Base-by-base conservation (phyloP, 1,140 invertebrate genomes). In the Dreissena rostriformis region DNA sequence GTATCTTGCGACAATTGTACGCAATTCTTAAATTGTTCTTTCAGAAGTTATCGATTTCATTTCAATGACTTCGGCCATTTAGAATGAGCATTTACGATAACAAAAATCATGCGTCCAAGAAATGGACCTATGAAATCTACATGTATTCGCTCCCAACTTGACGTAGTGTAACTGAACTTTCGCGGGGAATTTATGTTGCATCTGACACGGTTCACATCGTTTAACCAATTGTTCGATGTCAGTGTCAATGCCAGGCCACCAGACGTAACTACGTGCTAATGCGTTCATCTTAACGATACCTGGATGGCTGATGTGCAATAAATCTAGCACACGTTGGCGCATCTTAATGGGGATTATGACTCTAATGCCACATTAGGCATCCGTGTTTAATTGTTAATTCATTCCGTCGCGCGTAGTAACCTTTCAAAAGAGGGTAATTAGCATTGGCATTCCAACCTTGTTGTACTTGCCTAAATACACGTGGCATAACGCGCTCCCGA, bases 201-300 rank as follows among this genome's bases (percentile, higher is more conserved):
- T 12, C 53, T 28, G 28, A 85, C 95, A 95, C 49, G 90, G 89
- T 22, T 89, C 88, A 84, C 95, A 95, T 0, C 52, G 28, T 85
- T 93, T 87, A 91, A 93, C 91, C 51, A 90, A 81, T 26, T 88
- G 53, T 79, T 93, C 90, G 55, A 95, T 93, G 19, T 94, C 92
- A 28, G 83, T 28, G 82, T 95, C 93, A 0, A 95, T 92, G 4
- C 88, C 88, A 15, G 91, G 93, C 94, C 94, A 95, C 94, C 93
- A 95, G 12, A 95, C 91, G 86, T 95, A 94, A n/a, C 88, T 88
- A 22, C 94, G 75, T 4, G 95, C 90, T 17, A 95, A 61, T 5
- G 89, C 86, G 87, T 95, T 95, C 94, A 95, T 95, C 0, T 90
- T 90, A 0, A 92, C 92, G n/a, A 95, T 93, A 11, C 95, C 94